phyloP scores from a whole-genome alignment of 2,888 invertebrate genomes.

The Autographa pulchrina region DNA sequence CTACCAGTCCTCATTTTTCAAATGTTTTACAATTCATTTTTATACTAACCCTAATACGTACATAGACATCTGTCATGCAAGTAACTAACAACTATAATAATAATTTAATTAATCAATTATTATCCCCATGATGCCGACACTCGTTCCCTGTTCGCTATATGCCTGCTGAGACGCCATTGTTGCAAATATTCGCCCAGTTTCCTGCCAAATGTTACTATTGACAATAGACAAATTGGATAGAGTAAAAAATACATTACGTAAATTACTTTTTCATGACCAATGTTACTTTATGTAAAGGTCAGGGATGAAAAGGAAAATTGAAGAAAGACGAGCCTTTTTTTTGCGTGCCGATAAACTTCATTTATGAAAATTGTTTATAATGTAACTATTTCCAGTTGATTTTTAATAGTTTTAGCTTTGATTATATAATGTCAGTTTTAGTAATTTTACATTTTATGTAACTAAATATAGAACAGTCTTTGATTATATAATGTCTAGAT shows the following conservation, averaged over 20 bases:
- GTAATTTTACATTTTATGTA: too few species aligned
- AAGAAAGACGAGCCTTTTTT: not conserved
- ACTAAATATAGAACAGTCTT: too few species aligned
- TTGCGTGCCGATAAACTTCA: not conserved
- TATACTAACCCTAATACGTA: conserved; percentile 26
- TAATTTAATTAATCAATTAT: conserved; percentile 63
- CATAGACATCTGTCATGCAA: conserved; percentile 42
- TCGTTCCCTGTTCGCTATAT: conserved; percentile 33
- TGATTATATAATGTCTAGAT: too few species aligned
- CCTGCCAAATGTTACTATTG: conserved; percentile 55
- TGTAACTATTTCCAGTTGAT: not conserved
- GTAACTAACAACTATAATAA: conserved; percentile 52
- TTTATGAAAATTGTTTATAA: not conserved
- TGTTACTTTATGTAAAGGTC: not conserved
- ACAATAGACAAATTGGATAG: conserved; percentile 9
- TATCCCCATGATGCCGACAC: conserved; percentile 55
- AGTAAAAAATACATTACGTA: conserved; percentile 9
- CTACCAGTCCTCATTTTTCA: not conserved
- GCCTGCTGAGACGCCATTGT: conserved; percentile 59
- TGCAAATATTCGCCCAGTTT: conserved; percentile 30
- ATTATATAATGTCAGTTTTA: too few species aligned
- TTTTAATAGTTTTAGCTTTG: not conserved
- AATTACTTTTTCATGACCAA: conserved; percentile 4
- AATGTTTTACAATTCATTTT: not conserved
- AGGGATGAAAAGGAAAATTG: not conserved